Base-by-base conservation (phyloP, 2,797 vertebrate genomes). In the Pangasius djambal region DNA sequence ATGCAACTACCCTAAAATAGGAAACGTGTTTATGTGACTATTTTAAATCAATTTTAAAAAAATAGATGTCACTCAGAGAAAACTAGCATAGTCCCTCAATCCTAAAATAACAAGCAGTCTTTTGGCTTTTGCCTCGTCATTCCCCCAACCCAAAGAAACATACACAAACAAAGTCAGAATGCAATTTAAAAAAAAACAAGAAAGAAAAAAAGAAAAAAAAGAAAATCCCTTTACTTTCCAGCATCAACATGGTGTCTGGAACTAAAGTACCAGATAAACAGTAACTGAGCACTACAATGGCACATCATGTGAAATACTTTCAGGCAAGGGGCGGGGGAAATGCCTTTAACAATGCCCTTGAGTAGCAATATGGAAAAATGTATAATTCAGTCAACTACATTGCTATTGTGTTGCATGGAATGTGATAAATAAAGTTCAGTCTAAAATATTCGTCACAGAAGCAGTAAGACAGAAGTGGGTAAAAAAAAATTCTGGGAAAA, bases 91-190 rank as follows among this genome's bases (percentile, higher is more conserved):
- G 34, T 61, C 6, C 1, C 31, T 48, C 50, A 52, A 70, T 22
- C 16, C 22, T 57, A 82, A 9, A 79, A 61, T 16, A 74, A 48
- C 1, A 70, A 87, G 48, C 1, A 50, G 25, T 52, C 6, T 78
- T 6, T n/a, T 15, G 40, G 44, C 74, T 48, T 48, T 48, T 8
- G 48, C 6, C 48, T 48, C 48, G 7, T 9, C 48, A 48, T 48
- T 48, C 48, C 48, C 48, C 48, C 48, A 48, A 48, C 48, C 48
- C 48, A 48, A 48, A 48, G 16, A 1, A 16, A 75, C 72, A 75
- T 20, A 70, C n/a, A 31, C 65, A 69, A 72, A 40, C 10, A 28
- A 48, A 75, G 4, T 75, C 40, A 75, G 55, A 85, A 90, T 74
- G 16, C 25, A 79, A 31, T 77, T 1, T 44, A n/a, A 13, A 50